Evolutionary conservation across 2,797 vertebrate species (phyloP), one percentile per base, ranked within the genome.

Genomic region (Bovichtus variegatus): DNA sequence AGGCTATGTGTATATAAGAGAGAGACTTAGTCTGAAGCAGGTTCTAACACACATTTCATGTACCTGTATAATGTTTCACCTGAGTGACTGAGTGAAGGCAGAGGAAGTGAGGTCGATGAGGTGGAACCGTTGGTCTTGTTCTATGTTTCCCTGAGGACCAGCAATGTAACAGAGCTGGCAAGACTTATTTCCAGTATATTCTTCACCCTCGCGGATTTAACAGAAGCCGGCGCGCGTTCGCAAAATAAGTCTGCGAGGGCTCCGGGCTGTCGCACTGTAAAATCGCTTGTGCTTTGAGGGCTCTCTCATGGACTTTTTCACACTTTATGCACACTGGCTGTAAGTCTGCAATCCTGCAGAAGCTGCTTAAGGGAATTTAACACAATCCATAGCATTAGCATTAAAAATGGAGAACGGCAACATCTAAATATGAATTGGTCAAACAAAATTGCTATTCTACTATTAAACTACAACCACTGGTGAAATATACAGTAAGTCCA

Each of bases 121-220:
- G 84, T 84, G 82, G 90, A 95, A 93, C 90, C 83, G 84, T 89
- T 47, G 65, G 69, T 80, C 87, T 91, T 93, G 89, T 94, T 91
- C 74, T 76, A 53, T 67, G 84, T 86, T 91, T 87, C 91, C 86
- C 87, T 59, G 59, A 74, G 88, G 89, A 94, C 68, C 36, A 54
- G 67, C 74, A 57, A 77, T 41, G 68, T 72, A 83, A 69, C 80
- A 51, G 51, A 90, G 63, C 79, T 86, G 89, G 82, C 75, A 81
- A 59, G 70, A 79, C 78, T 83, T 78, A 86, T 89, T 91, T 87
- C 65, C 65, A 72, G 70, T 58, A 63, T 54, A 34, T 8, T 75
- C 73, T 85, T 89, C 67, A 44, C 44, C 72, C 73, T 75, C 23
- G 23, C 18, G 34, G 71, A 67, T 49, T 44, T 57, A 38, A 71